These are phyloP conservation scores for Dromaius novaehollandiae DNA, from an alignment of 2,113 vertebrate species.

Conservation along the genomic window DNA sequence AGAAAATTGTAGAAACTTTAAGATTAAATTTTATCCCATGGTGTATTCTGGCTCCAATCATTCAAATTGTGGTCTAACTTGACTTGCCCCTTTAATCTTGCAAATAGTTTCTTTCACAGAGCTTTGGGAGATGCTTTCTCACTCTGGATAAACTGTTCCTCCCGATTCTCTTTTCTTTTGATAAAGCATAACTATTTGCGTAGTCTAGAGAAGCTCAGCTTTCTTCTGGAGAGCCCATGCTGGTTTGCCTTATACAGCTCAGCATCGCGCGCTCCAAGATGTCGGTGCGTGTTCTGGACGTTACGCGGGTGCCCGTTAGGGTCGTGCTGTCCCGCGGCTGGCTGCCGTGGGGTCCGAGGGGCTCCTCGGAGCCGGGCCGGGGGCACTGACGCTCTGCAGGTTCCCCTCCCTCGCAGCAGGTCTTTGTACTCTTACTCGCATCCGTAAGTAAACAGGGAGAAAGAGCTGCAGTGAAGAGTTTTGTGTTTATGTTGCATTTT, in stretches of 20 bases:
- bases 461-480: accelerated
- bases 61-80: neutral
- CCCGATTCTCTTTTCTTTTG: neutral
- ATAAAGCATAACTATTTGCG: neutral
- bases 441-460: neutral
- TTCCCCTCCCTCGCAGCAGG: neutral
- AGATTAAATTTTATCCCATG: neutral
- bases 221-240: neutral
- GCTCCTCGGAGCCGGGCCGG: neutral
- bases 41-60: neutral
- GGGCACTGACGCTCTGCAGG: accelerated
- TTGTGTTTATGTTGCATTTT: neutral
- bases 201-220: neutral
- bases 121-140: neutral
- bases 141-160: neutral
- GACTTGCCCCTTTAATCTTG: neutral
- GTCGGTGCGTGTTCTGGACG: neutral
- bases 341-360: too few relatives aligned
- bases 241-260: accelerated
- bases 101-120: neutral
- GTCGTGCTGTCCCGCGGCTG: neutral
- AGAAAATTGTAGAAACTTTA: neutral
- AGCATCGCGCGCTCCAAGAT: too few relatives aligned
- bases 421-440: neutral
- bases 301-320: accelerated